Conservation (phyloP, 1,140 invertebrate species). For the Ooceraea biroi region DNA sequence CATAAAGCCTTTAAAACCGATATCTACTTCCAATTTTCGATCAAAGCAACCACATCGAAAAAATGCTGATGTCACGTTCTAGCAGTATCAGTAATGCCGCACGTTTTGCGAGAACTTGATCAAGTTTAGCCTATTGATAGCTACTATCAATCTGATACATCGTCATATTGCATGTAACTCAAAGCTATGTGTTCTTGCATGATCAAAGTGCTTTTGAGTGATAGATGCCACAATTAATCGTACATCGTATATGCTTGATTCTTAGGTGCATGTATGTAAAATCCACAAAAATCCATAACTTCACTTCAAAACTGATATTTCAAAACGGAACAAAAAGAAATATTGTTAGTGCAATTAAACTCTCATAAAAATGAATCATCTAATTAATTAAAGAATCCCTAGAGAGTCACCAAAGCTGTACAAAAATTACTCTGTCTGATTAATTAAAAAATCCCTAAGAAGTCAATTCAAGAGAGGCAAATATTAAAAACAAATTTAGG, state of each 20-base stretch:
- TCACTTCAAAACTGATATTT: background rate
- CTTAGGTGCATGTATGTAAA: background rate
- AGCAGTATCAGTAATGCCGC: background rate
- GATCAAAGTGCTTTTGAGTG: slow-evolving; percentile 16
- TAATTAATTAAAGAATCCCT: background rate
- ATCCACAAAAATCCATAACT: background rate
- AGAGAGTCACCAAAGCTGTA: too few relatives aligned
- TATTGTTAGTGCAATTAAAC: background rate
- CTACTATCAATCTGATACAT: slow-evolving; percentile 30
- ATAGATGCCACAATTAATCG: slow-evolving; percentile 4
- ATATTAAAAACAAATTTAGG: slow-evolving; percentile 5
- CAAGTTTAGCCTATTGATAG: background rate
- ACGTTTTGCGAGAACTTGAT: slow-evolving; percentile 16
- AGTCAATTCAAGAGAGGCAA: background rate
- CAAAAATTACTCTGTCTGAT: background rate
- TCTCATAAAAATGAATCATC: background rate
- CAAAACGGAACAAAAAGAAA: background rate
- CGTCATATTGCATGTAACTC: slow-evolving; percentile 7
- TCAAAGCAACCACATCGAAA: slow-evolving; percentile 20
- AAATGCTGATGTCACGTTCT: slow-evolving; percentile 13
- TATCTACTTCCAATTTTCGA: slow-evolving; percentile 41
- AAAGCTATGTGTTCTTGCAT: background rate
- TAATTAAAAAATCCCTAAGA: background rate
- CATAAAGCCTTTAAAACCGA: slow-evolving; percentile 25
- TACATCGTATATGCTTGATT: background rate